Conservation (phyloP, 2,113 vertebrate species). For the Climacteris rufus region DNA sequence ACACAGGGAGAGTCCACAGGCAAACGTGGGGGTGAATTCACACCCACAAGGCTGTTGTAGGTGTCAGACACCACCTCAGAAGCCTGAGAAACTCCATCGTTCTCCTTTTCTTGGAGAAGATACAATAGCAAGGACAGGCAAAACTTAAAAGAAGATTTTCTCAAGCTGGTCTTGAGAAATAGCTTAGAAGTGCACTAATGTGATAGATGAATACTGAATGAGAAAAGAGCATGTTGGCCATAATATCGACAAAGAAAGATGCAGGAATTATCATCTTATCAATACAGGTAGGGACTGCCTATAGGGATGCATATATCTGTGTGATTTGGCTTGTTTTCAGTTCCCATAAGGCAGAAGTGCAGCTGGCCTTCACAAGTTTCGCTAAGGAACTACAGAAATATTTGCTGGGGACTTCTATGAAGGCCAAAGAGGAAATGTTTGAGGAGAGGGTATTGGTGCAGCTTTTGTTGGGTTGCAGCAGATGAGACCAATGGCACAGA, state of each 20-base stretch:
- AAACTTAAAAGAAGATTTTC: not conserved
- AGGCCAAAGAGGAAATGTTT: not conserved
- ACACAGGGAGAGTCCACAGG: not conserved
- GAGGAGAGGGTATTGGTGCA: not conserved
- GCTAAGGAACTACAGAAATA: not conserved
- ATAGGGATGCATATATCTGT: not conserved
- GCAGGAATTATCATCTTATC: not conserved
- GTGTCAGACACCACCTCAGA: not conserved
- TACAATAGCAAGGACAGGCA: not conserved
- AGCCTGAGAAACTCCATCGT: not conserved
- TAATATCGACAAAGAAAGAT: not conserved
- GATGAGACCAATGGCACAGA: not conserved
- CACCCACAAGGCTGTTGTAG: not conserved
- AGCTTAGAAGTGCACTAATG: not conserved
- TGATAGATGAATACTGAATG: rapidly evolving
- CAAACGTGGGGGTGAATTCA: not conserved
- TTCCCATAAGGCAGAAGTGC: not conserved
- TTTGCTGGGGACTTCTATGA: not conserved
- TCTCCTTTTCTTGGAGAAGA: not conserved
- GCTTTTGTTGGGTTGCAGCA: not conserved
- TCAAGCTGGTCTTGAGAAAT: not conserved
- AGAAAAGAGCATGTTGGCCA: not conserved
- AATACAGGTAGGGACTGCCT: not conserved
- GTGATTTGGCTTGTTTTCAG: not conserved
- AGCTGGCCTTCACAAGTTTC: not conserved